Evolutionary conservation across 2,113 vertebrate species (phyloP).

Genomic region (Albula glossodonta): DNA sequence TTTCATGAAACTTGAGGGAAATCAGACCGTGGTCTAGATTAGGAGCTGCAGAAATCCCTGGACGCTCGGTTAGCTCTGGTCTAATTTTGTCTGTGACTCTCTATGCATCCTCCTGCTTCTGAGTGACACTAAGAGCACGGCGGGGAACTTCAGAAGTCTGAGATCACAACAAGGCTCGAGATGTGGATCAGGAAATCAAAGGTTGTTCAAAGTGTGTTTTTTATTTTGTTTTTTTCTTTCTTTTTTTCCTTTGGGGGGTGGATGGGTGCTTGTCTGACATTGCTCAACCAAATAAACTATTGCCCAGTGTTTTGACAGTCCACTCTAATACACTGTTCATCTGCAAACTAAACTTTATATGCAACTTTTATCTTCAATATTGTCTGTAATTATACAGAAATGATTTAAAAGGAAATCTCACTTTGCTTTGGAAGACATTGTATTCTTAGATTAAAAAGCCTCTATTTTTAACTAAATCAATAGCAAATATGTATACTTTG

Average conservation of each 20-base stretch:
- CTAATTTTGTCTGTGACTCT: constrained; percentile 15
- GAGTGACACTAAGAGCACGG: constrained; percentile 30
- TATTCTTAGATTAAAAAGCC: not conserved
- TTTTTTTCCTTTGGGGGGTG: not conserved
- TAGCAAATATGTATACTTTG: not conserved
- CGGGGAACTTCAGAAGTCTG: constrained; percentile 27
- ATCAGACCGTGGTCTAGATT: constrained; percentile 26
- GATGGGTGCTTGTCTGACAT: not conserved
- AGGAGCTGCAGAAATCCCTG: constrained; percentile 2
- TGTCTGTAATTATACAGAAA: not conserved
- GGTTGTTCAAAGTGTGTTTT: constrained; percentile 38
- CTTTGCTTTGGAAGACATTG: not conserved
- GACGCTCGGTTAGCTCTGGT: not conserved
- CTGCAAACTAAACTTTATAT: not conserved
- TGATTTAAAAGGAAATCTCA: not conserved
- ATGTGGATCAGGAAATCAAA: constrained; percentile 42
- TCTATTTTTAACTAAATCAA: not conserved
- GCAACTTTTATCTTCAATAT: not conserved
- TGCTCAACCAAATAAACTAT: too few relatives aligned
- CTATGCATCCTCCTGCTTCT: constrained; percentile 29
- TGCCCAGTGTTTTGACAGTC: too few relatives aligned
- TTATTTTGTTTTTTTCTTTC: constrained; percentile 17
- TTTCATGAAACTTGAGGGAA: constrained; percentile 13
- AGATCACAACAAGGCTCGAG: constrained; percentile 35
- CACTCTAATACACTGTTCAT: too few relatives aligned